Conservation (phyloP, 2,113 vertebrate species). For the Platycercus adscitus region DNA sequence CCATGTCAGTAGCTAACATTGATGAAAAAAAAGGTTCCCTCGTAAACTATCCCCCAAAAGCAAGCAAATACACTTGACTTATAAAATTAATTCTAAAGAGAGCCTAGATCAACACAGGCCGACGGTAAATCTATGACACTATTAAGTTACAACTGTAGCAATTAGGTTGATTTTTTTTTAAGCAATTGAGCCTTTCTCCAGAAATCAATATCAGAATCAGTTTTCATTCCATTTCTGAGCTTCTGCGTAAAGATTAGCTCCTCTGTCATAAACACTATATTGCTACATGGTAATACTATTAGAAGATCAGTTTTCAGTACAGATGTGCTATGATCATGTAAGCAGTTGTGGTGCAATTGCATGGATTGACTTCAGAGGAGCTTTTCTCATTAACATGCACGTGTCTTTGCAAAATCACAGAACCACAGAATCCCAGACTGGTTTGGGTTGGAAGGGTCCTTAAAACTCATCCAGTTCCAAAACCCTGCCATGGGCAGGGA, state of each 20-base stretch:
- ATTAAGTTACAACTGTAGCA: neutral
- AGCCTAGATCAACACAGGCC: neutral
- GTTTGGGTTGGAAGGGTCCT: neutral
- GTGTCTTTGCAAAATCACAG: neutral
- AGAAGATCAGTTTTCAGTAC: neutral
- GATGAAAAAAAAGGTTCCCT: neutral
- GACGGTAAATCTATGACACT: neutral
- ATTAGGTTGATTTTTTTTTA: neutral
- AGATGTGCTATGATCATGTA: neutral
- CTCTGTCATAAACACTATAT: neutral
- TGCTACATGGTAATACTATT: neutral
- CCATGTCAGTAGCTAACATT: neutral
- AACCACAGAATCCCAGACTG: neutral
- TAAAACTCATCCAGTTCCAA: neutral
- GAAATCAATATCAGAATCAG: neutral
- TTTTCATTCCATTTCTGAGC: neutral
- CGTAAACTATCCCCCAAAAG: neutral
- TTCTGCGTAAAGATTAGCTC: neutral
- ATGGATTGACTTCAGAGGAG: neutral
- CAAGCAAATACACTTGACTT: neutral
- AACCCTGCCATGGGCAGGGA: neutral
- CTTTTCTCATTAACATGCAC: rapidly evolving
- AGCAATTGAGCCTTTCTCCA: neutral
- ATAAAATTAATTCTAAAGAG: neutral
- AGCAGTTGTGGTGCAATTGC: neutral